These are phyloP conservation scores for Cyclophora punctaria DNA, from an alignment of 2,888 invertebrate species.

Conservation along the genomic window DNA sequence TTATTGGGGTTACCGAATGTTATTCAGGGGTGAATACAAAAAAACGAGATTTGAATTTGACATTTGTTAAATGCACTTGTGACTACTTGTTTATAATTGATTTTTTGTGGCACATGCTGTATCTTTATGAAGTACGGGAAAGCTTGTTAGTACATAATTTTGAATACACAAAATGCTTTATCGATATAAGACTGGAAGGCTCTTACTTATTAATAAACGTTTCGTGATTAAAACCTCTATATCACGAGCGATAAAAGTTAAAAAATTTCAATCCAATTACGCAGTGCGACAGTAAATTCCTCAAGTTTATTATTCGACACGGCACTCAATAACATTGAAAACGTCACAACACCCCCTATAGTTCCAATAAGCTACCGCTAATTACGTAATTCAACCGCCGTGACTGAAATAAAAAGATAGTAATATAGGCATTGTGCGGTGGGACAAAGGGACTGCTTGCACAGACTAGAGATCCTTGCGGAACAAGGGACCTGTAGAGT, in stretches of 20 bases:
- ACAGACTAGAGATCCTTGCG: slow-evolving; percentile 7
- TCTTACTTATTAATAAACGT: too few species aligned
- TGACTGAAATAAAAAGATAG: slow-evolving; percentile 61
- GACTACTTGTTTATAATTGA: slow-evolving; percentile 65
- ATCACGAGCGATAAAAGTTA: background rate
- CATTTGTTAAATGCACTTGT: slow-evolving; percentile 60
- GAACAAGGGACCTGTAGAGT: slow-evolving; percentile 10
- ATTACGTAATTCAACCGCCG: slow-evolving; percentile 68
- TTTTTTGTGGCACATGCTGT: slow-evolving; percentile 33
- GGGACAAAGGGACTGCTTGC: slow-evolving; percentile 40
- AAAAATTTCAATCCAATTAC: slow-evolving; percentile 18
- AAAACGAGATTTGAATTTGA: slow-evolving; percentile 36
- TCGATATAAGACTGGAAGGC: too few species aligned
- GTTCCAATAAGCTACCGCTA: slow-evolving; percentile 60
- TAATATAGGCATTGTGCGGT: slow-evolving; percentile 48
- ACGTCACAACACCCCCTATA: slow-evolving; percentile 44
- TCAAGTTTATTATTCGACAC: slow-evolving; percentile 34
- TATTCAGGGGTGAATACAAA: slow-evolving; percentile 31
- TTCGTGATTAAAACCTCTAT: slow-evolving; percentile 10
- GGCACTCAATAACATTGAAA: slow-evolving; percentile 45
- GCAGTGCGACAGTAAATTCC: slow-evolving; percentile 20
- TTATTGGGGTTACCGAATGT: slow-evolving; percentile 48
- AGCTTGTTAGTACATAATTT: too few species aligned
- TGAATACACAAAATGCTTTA: too few species aligned
- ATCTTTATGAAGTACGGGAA: too few species aligned